Conservation (phyloP, 2,113 vertebrate species). For the Limnothrissa miodon region DNA sequence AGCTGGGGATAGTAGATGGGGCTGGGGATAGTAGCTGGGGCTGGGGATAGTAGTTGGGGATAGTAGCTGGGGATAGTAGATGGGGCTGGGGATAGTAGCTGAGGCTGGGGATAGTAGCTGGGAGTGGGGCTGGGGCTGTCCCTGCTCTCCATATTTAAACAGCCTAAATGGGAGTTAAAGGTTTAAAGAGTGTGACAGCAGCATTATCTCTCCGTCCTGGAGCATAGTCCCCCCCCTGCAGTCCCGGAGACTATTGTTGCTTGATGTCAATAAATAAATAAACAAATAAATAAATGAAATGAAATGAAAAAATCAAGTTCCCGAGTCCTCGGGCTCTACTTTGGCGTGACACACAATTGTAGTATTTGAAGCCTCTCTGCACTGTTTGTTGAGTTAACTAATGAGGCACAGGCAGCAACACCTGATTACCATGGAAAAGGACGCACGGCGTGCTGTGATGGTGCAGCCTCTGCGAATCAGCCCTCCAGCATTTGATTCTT, state of each 20-base stretch:
- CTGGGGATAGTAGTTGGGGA: too few relatives aligned
- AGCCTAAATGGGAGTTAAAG: slow-evolving; percentile 50
- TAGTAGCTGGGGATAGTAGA: too few relatives aligned
- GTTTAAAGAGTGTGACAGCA: slow-evolving; percentile 38
- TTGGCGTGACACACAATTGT: not conserved
- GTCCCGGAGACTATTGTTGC: not conserved
- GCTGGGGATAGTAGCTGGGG: too few relatives aligned
- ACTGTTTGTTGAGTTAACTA: slow-evolving; percentile 68
- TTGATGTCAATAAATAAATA: slow-evolving; percentile 19
- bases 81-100: too few relatives aligned
- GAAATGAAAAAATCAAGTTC: not conserved
- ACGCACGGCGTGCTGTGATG: not conserved
- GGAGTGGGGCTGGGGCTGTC: slow-evolving; percentile 39
- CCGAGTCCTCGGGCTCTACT: not conserved
- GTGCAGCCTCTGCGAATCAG: not conserved
- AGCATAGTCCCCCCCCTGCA: not conserved
- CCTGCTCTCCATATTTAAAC: slow-evolving; percentile 48
- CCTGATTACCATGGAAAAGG: not conserved
- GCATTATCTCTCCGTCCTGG: slow-evolving; percentile 41
- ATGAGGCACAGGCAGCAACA: slow-evolving; percentile 52
- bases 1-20: too few relatives aligned
- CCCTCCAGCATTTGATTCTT: not conserved
- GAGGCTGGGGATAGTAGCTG: too few relatives aligned
- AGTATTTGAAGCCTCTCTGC: not conserved
- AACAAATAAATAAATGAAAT: slow-evolving; percentile 51